phyloP scores from a whole-genome alignment of 2,797 vertebrate species.

The Tauraco hartlaubi region DNA sequence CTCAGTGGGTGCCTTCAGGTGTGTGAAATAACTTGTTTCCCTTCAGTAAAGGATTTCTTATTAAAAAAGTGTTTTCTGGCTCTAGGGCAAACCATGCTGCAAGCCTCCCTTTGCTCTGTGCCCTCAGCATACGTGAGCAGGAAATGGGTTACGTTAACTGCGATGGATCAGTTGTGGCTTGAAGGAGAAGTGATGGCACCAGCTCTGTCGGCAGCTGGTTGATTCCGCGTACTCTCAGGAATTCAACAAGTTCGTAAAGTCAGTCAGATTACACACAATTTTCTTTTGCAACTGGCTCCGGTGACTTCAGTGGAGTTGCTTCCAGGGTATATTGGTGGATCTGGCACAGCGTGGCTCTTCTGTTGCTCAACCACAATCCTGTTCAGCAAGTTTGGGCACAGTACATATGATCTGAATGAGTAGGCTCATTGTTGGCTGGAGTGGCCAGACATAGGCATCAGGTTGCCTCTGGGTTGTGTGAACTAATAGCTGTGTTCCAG shows the following conservation, averaged over 20 bases:
- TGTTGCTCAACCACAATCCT: background rate
- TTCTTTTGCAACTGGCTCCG: background rate
- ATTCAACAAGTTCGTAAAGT: background rate
- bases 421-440: constrained; percentile 34
- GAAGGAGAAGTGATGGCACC: constrained; percentile 15
- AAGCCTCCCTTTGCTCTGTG: background rate
- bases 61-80: background rate
- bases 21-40: background rate
- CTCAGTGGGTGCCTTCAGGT: background rate
- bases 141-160: background rate
- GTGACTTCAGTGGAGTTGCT: background rate
- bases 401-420: background rate
- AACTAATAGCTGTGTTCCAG: constrained; percentile 7
- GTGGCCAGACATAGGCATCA: background rate
- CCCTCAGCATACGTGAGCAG: background rate
- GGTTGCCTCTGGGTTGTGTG: constrained; percentile 39
- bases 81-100: background rate
- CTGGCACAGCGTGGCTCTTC: background rate
- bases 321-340: background rate
- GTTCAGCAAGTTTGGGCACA: constrained; percentile 14
- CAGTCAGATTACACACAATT: background rate
- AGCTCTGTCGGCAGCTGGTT: constrained; percentile 11
- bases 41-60: background rate
- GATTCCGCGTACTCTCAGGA: background rate
- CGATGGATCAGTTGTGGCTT: background rate